These are phyloP conservation scores for Chrysolina americana DNA, from an alignment of 2,888 invertebrate species.

Conservation along the genomic window DNA sequence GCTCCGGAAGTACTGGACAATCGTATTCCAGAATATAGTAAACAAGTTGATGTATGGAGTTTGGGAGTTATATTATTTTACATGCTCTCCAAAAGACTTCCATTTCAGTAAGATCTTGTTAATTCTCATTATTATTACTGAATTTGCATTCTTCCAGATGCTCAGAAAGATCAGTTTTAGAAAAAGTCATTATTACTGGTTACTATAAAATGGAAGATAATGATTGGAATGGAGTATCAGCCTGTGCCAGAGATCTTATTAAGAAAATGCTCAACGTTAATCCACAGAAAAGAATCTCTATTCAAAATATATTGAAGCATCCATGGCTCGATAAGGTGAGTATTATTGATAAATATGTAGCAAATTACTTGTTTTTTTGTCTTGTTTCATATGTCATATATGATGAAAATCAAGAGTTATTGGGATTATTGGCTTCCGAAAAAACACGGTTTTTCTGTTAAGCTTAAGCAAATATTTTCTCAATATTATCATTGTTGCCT, in stretches of 20 bases:
- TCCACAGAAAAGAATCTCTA: conserved; percentile 75
- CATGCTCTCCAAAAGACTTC: conserved; percentile 63
- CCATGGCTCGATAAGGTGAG: conserved; percentile 76
- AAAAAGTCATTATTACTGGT: conserved; percentile 67
- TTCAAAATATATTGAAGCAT: conserved; percentile 77
- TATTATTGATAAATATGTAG: neutral
- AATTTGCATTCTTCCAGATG: conserved; percentile 34
- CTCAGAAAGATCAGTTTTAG: conserved; percentile 33
- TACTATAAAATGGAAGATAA: conserved; percentile 75
- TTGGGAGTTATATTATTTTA: conserved; percentile 87
- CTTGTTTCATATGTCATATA: too few species aligned
- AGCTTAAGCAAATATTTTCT: too few species aligned
- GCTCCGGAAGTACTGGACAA: conserved; percentile 89
- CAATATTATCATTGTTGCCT: too few species aligned
- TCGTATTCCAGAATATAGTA: conserved; percentile 73
- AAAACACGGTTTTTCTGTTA: too few species aligned
- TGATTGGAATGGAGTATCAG: conserved; percentile 79
- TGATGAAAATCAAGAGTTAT: too few species aligned
- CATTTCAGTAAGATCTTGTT: conserved; percentile 60
- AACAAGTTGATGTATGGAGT: conserved; percentile 92
- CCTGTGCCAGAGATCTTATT: conserved; percentile 79
- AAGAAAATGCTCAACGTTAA: conserved; percentile 82
- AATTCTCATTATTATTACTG: conserved; percentile 5
- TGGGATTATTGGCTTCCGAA: too few species aligned
- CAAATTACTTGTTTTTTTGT: too few species aligned